Base-by-base conservation (phyloP, 1,140 invertebrate species). In the Elymnias hypermnestra region DNA sequence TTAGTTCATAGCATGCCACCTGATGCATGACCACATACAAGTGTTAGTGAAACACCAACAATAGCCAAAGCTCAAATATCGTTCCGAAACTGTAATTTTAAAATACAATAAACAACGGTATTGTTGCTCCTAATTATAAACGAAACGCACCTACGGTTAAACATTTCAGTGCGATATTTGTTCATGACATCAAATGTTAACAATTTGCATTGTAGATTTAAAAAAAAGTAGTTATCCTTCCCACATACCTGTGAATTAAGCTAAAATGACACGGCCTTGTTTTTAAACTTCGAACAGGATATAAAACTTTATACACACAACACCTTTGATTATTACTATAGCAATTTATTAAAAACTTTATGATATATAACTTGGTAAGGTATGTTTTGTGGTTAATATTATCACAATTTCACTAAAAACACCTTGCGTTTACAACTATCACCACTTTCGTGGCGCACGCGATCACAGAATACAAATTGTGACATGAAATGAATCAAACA, bases 211-310 rank as follows among this genome's bases (percentile, higher is more conserved):
- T n/a, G n/a, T n/a, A n/a, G n/a, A n/a, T n/a, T n/a, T 17, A 9
- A 25, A 13, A 40, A 45, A 25, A 45, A 52, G 42, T 41, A 13
- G 42, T 41, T 41, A 26, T 49, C 37, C 41, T 49, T 44, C 19
- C 26, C 23, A 17, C 39, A 52, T 48, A 57, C 54, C 49, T 53
- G 54, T 48, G 23, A 48, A 36, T 41, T 42, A 50, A 41, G 33
- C 31, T 35, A 29, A 42, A 48, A 26, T 31, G 13, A 17, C 29
- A 47, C 54, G 54, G 55, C 54, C 54, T 62, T 57, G 50, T 62
- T 57, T 57, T 26, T 8, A 21, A 55, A 55, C 37, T 45, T 57
- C 25, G 25, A 57, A 48, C 53, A 61, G 48, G 48, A 60, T 56
- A 31, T 53, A 36, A 37, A 38, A 49, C 31, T 42, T 36, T 15